Evolutionary conservation across 2,888 invertebrate genomes (phyloP), one percentile per base, ranked within the genome.

Genomic region (Latrodectus hesperus): DNA sequence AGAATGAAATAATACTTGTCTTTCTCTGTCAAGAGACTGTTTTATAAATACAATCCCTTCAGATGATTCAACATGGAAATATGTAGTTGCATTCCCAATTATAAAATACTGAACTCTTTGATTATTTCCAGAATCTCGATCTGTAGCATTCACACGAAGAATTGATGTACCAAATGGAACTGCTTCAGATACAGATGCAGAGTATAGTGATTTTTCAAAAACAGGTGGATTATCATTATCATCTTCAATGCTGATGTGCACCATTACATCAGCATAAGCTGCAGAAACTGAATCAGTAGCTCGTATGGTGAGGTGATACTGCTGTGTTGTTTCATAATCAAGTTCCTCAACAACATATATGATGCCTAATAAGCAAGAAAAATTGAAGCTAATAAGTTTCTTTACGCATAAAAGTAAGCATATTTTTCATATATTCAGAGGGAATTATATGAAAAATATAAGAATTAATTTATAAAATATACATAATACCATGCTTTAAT

Each of bases 151-250:
- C 49, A 93, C 92, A 52, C 89, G 90, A 53, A 92, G 89, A 70
- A 93, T 90, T 0, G 90, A 90, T 6, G 91, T 91, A 17, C 92
- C 92, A 73, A 92, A 86, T 17, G 91, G 79, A 6, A 91, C 91
- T 14, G 92, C 91, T 90, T 93, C 93, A 3, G 92, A 92, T n/a
- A 93, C 90, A 4, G 91, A 89, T 72, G 92, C 92, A 65, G 91
- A 90, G 89, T 92, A 93, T 10, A 91, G 80, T 51, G 89, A 67
- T 67, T 94, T 94, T 88, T 94, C 94, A 92, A 97, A 96, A 92
- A 95, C 95, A 26, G 98, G 98, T 90, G 97, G 95, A 92, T 96
- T 97, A 93, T 98, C 98, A 93, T 98, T 98, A 71, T 96, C 95
- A 93, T 98, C 98, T 89, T 92, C 91, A 53, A 98, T 95, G 17